Percentiles rank a stretch among this genome's conserved stretches.
Conservation (phyloP, 2,113 vertebrate species). For the Hippoglossus stenolepis region DNA sequence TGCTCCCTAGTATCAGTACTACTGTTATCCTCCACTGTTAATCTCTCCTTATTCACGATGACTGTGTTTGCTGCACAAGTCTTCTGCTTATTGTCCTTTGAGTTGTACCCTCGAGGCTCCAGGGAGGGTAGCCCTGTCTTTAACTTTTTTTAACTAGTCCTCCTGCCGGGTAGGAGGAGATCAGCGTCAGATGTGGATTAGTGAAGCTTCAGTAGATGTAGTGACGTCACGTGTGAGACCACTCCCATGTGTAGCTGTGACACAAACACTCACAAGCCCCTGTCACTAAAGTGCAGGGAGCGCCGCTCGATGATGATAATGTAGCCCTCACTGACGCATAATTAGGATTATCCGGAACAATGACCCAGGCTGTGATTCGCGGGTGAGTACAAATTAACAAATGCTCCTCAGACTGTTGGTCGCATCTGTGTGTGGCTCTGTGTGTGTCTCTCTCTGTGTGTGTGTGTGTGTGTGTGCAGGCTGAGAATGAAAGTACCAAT, state of each 20-base stretch:
- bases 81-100: neutral
- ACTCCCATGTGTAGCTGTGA: slow-evolving; percentile 64
- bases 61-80: slow-evolving; percentile 11
- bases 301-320: slow-evolving; percentile 53
- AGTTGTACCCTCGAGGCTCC: neutral
- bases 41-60: slow-evolving; percentile 7
- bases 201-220: slow-evolving; percentile 22
- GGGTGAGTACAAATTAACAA: slow-evolving; percentile 74
- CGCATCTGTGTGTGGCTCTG: slow-evolving; percentile 17
- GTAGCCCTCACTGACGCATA: slow-evolving; percentile 55
- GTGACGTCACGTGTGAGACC: slow-evolving; percentile 59
- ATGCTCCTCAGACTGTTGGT: slow-evolving; percentile 50
- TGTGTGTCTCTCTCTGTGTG: neutral
- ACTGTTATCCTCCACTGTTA: too few species aligned
- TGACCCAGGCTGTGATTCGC: slow-evolving; percentile 56
- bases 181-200: slow-evolving; percentile 54
- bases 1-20: too few species aligned
- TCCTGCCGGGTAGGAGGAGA: slow-evolving; percentile 49
- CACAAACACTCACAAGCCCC: slow-evolving; percentile 56
- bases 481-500: slow-evolving; percentile 41
- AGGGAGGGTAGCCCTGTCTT: neutral
- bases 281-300: slow-evolving; percentile 64
- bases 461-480: slow-evolving; percentile 28
- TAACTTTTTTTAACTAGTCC: slow-evolving; percentile 33
- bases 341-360: slow-evolving; percentile 72